Conservation (phyloP, 1,140 invertebrate species). For the Bombus sibiricus region DNA sequence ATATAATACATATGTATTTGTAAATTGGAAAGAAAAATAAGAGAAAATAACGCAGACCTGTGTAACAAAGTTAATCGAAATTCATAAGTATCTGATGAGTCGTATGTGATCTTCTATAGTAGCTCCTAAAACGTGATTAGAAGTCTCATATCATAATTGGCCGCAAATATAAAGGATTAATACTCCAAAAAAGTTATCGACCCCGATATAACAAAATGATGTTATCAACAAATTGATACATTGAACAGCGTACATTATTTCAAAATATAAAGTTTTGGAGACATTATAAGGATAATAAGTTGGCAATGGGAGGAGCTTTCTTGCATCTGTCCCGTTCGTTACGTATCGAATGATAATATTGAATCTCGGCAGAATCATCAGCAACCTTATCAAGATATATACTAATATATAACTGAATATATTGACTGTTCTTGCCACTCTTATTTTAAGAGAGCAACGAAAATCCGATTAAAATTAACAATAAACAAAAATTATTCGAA, state of each 20-base stretch:
- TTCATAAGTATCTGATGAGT: constrained; percentile 37
- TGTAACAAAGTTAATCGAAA: not conserved
- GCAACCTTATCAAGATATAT: not conserved
- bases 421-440: not conserved
- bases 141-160: constrained; percentile 20
- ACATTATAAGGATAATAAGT: constrained; percentile 20
- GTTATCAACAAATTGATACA: not conserved
- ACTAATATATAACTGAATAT: not conserved
- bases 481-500: not conserved
- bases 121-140: not conserved
- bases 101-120: constrained; percentile 25
- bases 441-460: not conserved
- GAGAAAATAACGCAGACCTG: not conserved
- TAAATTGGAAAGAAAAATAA: not conserved
- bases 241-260: constrained; percentile 19
- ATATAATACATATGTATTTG: not conserved
- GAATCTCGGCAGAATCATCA: not conserved
- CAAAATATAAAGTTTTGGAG: constrained; percentile 27
- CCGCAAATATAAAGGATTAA: constrained; percentile 35
- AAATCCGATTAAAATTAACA: not conserved
- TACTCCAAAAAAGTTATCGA: constrained; percentile 38
- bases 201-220: constrained; percentile 8
- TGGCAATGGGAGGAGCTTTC: constrained; percentile 1
- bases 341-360: not conserved
- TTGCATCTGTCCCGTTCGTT: not conserved